Evolutionary conservation across 2,888 invertebrate genomes (phyloP), one percentile per base, ranked within the genome.

Genomic region (Eupithecia abbreviata): DNA sequence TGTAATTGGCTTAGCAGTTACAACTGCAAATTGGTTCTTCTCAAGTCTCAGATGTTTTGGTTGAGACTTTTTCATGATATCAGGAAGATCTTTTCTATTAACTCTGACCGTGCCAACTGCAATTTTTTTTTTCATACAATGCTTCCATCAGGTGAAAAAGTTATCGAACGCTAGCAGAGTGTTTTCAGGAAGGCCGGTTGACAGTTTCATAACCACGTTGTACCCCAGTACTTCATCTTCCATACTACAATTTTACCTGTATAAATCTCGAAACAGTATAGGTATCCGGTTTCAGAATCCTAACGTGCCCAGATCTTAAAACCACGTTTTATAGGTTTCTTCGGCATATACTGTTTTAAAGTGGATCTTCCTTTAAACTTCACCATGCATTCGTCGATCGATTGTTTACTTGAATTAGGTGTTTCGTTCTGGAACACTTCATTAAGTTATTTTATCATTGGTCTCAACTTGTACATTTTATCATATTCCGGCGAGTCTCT

Each of bases 11-110:
- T 82, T 79, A 49, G 83, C 78, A 73, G 83, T 84, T 70, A 84
- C 66, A 74, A 82, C 84, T 82, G 85, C 74, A 82, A 86, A 85
- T 76, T 84, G 75, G 65, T 85, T 80, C 77, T 83, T 86, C 71
- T 82, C 78, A 49, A 85, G 80, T 84, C 78, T 81, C 72, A 84
- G 7, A 71, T 74, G 68, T 79, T 12, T 83, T 55, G 83, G 81
- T 51, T 79, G 76, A 45, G 55, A 49, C 67, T 77, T 79, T 76
- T 74, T 79, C 58, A 75, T 71, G 3, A 79, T 76, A 18, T 58
- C 65, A 12, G 77, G 77, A 4, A 81, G 72, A 58, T 77, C 77
- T 71, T 80, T 79, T 76, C 79, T 71, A 67, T 80, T 65, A 12
- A n/a, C 45, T 66, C 78, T 74, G n/a, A 81, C 78, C 5, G 80